Evolutionary conservation across 1,140 invertebrate species (phyloP), one percentile per base, ranked within the genome.

Genomic region (Calycopis cecrops): DNA sequence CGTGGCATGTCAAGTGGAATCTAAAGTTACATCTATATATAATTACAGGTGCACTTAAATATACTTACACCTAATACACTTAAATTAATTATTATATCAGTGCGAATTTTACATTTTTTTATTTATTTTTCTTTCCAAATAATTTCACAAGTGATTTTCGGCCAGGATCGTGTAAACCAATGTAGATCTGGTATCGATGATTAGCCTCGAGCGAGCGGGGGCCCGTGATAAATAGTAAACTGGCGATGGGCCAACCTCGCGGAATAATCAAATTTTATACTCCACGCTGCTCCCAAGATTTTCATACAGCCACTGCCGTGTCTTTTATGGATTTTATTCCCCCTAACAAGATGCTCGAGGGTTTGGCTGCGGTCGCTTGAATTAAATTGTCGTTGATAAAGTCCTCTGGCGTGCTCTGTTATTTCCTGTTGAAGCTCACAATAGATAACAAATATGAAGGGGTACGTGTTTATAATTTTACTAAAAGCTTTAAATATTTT

Each of bases 241-340:
- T 84, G 83, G 81, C 79, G 81, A 81, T 86, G 84, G 80, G 76
- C 83, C 80, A 84, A 82, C 83, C 76, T 84, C 78, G 78, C 72
- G 80, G 83, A 85, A 86, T 84, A 86, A 86, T 85, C 79, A 80
- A 85, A 86, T 86, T 80, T 79, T 62, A 69, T 75, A 67, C 81
- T 79, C 69, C 64, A 75, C 78, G 71, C 62, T 81, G 62, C 73
- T 79, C 66, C 62, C 21, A 28, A 28, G 56, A 65, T 49, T 63
- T 67, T 69, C 70, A 66, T 73, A 63, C 60, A 66, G 63, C 70
- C 67, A 66, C 60, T 71, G 69, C 67, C 75, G 77, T 83, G 76
- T 79, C 75, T 78, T 85, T 85, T 86, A 85, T 86, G 81, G 81
- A 78, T 82, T 80, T 82, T 75, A 71, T 79, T 80, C 73, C 80